A percentile compares a stretch with the other conserved stretches of the same genome.
phyloP scores from a whole-genome alignment of 2,797 vertebrate species.

The Pitangus sulphuratus region DNA sequence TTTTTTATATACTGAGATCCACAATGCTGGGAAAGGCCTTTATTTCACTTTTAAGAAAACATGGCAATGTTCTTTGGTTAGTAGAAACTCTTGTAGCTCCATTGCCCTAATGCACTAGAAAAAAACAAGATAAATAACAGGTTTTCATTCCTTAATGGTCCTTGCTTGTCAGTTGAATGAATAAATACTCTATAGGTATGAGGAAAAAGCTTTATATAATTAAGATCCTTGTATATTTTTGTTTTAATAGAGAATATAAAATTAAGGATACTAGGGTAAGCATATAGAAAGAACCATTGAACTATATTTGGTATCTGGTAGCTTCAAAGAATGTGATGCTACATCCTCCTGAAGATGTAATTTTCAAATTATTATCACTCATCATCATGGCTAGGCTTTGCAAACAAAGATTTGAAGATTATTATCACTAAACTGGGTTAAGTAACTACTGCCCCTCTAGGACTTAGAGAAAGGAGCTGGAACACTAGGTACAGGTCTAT shows the following conservation, averaged over 20 bases:
- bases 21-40: background rate
- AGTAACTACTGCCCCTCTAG: background rate
- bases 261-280: background rate
- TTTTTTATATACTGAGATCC: background rate
- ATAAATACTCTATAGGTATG: background rate
- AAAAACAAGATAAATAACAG: background rate
- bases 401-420: no score
- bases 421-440: background rate
- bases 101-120: background rate
- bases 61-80: background rate
- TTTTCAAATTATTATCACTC: background rate
- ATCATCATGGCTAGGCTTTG: no score
- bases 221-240: background rate
- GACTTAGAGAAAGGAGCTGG: background rate
- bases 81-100: background rate
- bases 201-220: background rate
- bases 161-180: background rate
- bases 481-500: background rate
- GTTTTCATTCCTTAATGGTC: background rate
- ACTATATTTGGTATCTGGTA: background rate
- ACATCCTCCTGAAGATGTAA: background rate
- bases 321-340: background rate
- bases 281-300: background rate
- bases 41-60: background rate
- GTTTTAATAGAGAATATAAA: background rate